Conservation (phyloP, 1,140 invertebrate species). For the Mercenaria mercenaria region DNA sequence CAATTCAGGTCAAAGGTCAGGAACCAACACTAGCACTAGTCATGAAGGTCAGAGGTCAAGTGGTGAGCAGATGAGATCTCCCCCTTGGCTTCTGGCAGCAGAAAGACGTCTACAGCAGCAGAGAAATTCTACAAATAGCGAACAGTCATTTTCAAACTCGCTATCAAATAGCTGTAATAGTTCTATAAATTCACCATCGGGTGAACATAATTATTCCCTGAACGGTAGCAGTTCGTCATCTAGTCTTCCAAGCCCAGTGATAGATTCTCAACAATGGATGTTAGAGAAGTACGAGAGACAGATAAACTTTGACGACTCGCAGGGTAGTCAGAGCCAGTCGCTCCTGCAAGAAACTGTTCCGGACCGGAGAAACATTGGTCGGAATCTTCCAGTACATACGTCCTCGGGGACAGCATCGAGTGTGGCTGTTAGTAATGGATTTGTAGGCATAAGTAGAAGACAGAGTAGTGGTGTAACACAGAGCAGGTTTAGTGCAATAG, state of each 20-base stretch:
- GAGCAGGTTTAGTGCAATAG: background rate
- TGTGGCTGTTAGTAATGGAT: background rate
- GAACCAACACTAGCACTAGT: background rate
- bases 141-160: background rate
- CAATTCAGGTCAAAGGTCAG: background rate
- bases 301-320: background rate
- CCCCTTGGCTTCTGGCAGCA: constrained; percentile 52
- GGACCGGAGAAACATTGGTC: background rate
- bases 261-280: constrained; percentile 1
- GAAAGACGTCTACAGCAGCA: constrained; percentile 41
- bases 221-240: background rate
- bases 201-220: background rate
- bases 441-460: too few relatives aligned
- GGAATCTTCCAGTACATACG: background rate
- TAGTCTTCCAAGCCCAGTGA: background rate
- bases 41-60: background rate
- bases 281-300: constrained; percentile 5
- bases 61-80: constrained; percentile 1
- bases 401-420: background rate
- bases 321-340: background rate
- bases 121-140: background rate
- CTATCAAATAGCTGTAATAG: background rate
- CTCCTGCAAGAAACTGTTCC: background rate
- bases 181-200: background rate
- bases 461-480: background rate